Evolutionary conservation across 2,888 invertebrate genomes (phyloP).

Genomic region (Miltochrista miniata): DNA sequence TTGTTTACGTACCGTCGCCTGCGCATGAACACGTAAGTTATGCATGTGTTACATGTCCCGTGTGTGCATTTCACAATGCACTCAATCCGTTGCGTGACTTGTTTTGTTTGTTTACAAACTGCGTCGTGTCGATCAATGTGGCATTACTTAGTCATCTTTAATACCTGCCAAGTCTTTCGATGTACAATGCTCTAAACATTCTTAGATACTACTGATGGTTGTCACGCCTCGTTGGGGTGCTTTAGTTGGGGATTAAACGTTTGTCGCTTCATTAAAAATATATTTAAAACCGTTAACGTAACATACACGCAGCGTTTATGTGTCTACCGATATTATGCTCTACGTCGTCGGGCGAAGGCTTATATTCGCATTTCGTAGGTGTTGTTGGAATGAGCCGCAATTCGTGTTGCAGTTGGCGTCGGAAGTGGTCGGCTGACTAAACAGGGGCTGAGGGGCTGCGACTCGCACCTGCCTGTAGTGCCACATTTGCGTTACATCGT

Average conservation of each 20-base stretch:
- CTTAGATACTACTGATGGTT: conserved; percentile 9
- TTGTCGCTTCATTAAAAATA: conserved; percentile 52
- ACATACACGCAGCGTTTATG: conserved; percentile 48
- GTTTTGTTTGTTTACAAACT: conserved; percentile 64
- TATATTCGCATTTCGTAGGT: conserved; percentile 16
- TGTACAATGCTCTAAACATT: conserved; percentile 17
- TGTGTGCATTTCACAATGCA: conserved; percentile 64
- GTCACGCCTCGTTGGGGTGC: conserved; percentile 26
- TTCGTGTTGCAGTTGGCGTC: conserved; percentile 52
- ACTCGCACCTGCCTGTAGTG: conserved; percentile 67
- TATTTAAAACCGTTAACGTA: conserved; percentile 59
- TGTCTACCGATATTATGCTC: conserved; percentile 32
- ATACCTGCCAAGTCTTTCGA: conserved; percentile 13
- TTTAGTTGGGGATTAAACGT: conserved; percentile 31
- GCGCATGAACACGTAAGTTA: conserved; percentile 72
- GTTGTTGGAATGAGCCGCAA: conserved; percentile 40
- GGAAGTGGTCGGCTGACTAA: conserved; percentile 45
- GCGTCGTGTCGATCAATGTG: conserved; percentile 35
- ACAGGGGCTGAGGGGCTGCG: conserved; percentile 50
- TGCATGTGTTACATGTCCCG: conserved; percentile 65
- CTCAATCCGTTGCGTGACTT: conserved; percentile 57
- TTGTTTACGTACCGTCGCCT: conserved; percentile 62
- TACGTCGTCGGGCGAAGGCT: conserved; percentile 30
- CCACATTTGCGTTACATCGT: conserved; percentile 46
- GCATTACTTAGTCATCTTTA: conserved; percentile 24